Percentiles rank a stretch among this genome's conserved stretches.
Conservation (phyloP, 2,888 invertebrate genomes). For the Autographa gamma region DNA sequence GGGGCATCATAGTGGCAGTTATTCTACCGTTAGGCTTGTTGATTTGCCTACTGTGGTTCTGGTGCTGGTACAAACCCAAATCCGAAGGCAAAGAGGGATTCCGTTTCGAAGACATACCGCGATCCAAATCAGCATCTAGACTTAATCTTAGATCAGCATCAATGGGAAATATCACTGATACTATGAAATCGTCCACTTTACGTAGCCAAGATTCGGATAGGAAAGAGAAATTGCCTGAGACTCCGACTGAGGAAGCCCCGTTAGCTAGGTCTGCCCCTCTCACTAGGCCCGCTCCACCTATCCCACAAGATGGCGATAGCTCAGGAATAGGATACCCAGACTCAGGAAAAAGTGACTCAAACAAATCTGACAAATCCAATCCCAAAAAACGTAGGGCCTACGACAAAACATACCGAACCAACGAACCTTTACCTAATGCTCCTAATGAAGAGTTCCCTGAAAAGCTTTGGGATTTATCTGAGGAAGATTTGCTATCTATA, state of each 20-base stretch:
- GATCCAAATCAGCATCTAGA: slow-evolving; percentile 89
- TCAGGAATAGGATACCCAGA: slow-evolving; percentile 87
- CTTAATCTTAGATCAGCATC: slow-evolving; percentile 87
- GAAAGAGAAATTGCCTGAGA: slow-evolving; percentile 77
- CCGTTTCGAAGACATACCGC: slow-evolving; percentile 87
- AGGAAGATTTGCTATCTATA: slow-evolving; percentile 89
- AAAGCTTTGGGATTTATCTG: slow-evolving; percentile 93
- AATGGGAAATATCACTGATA: slow-evolving; percentile 87
- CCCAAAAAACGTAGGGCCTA: slow-evolving; percentile 92
- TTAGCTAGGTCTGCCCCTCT: slow-evolving; percentile 62
- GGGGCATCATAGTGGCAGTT: slow-evolving; percentile 92
- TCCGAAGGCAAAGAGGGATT: slow-evolving; percentile 89
- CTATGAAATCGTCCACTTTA: slow-evolving; percentile 82
- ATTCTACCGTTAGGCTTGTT: slow-evolving; percentile 91
- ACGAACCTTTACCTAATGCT: slow-evolving; percentile 93
- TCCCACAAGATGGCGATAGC: slow-evolving; percentile 83
- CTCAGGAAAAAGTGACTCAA: slow-evolving; percentile 85
- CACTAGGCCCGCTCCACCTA: slow-evolving; percentile 75
- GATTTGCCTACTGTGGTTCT: slow-evolving; percentile 90
- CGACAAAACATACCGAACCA: slow-evolving; percentile 94
- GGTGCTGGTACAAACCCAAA: slow-evolving; percentile 89
- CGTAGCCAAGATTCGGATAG: slow-evolving; percentile 78
- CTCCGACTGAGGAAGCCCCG: slow-evolving; percentile 79
- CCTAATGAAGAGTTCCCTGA: slow-evolving; percentile 94
- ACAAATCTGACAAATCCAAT: slow-evolving; percentile 87